A percentile compares a stretch with the other conserved stretches of the same genome.
Evolutionary conservation across 2,113 vertebrate genomes (phyloP).

Genomic region (Prionailurus viverrinus): DNA sequence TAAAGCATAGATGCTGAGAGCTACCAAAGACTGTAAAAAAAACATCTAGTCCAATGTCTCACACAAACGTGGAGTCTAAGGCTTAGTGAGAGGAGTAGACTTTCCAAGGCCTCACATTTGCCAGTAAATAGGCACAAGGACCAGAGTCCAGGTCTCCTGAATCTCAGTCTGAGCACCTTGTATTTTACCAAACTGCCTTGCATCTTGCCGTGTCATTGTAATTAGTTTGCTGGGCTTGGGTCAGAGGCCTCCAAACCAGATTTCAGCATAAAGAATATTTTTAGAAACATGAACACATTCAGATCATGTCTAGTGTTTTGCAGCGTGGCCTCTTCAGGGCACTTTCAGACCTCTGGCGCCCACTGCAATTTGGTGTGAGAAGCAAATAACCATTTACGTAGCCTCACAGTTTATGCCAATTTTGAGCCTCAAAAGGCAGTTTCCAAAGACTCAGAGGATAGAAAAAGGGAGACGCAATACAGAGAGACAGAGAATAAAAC

Average conservation of each 20-base stretch:
- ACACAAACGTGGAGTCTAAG: background rate
- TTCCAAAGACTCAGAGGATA: slow-evolving; percentile 11
- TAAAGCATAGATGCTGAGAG: slow-evolving; percentile 18
- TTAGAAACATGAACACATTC: background rate
- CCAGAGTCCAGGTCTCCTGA: background rate
- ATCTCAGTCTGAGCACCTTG: background rate
- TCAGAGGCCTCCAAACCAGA: background rate
- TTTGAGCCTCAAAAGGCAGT: slow-evolving; percentile 33
- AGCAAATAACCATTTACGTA: background rate
- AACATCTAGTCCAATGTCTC: background rate
- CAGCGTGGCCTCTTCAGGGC: background rate
- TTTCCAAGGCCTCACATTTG: background rate
- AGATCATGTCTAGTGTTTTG: background rate
- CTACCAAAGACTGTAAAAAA: background rate
- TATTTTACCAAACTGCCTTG: background rate
- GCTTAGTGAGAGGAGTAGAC: background rate
- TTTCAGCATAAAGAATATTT: background rate
- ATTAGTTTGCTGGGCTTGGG: background rate
- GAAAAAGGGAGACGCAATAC: background rate
- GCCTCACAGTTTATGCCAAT: background rate
- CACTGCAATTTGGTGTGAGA: background rate
- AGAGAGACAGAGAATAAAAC: background rate
- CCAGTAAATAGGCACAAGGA: background rate
- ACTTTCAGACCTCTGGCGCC: background rate
- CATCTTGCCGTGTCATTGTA: background rate